Percentiles rank a stretch among this genome's conserved stretches.
These are phyloP conservation scores for Campoplex nolae DNA, from an alignment of 2,888 invertebrate species.

Conservation along the genomic window DNA sequence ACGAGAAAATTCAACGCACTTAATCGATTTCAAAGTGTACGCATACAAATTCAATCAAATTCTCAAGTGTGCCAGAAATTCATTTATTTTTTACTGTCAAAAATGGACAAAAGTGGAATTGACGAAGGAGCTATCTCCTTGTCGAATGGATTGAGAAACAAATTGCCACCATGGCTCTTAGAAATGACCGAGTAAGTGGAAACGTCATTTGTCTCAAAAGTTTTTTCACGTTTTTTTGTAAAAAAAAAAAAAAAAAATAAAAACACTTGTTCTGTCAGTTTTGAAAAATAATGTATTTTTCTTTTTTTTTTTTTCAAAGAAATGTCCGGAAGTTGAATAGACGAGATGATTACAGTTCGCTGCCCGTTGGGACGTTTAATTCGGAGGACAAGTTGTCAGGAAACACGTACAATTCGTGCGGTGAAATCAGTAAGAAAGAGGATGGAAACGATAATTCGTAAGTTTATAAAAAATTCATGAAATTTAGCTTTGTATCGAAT, in stretches of 20 bases:
- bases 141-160: slow-evolving; percentile 65
- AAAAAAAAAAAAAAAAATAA: background rate
- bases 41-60: slow-evolving; percentile 14
- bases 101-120: slow-evolving; percentile 66
- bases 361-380: slow-evolving; percentile 54
- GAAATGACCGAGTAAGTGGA: slow-evolving; percentile 77
- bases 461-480: slow-evolving; percentile 29
- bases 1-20: background rate
- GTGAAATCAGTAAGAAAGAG: slow-evolving; percentile 57
- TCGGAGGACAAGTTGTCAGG: slow-evolving; percentile 40
- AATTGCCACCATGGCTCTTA: slow-evolving; percentile 76
- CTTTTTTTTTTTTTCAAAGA: slow-evolving; percentile 63
- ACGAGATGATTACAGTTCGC: slow-evolving; percentile 66
- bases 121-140: slow-evolving; percentile 59
- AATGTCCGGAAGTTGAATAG: slow-evolving; percentile 71
- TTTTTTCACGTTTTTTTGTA: background rate
- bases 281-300: background rate
- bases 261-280: background rate
- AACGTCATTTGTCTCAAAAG: background rate
- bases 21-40: background rate
- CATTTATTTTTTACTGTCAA: slow-evolving; percentile 3
- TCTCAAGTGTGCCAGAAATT: slow-evolving; percentile 28
- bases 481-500: background rate
- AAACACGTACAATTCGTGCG: slow-evolving; percentile 43
- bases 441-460: slow-evolving; percentile 45